These are phyloP conservation scores for Rhagonycha lutea DNA, from an alignment of 2,888 invertebrate species.

Conservation along the genomic window DNA sequence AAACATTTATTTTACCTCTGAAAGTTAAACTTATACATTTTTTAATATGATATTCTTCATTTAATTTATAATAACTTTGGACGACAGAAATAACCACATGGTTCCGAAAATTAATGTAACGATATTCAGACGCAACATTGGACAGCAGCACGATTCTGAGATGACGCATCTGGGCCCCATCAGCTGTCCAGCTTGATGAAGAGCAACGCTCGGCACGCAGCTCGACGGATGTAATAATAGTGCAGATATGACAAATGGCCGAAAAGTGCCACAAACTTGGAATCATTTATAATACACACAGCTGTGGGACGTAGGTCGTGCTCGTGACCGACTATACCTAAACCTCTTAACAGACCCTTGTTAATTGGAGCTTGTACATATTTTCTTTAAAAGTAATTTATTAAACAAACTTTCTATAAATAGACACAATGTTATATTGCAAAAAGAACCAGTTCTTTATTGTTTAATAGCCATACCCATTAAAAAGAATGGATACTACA, in stretches of 20 bases:
- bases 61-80: conserved; percentile 5
- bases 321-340: conserved; percentile 44
- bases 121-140: conserved; percentile 28
- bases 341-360: conserved; percentile 12
- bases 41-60: neutral
- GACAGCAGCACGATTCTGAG: conserved; percentile 22
- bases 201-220: conserved; percentile 45
- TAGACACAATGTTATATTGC: neutral
- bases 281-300: conserved; percentile 58
- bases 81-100: neutral
- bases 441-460: neutral
- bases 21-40: neutral
- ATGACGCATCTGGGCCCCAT: conserved; percentile 43
- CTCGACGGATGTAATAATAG: conserved; percentile 54
- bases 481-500: conserved; percentile 23
- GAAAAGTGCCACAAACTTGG: conserved; percentile 56
- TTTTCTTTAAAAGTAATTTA: neutral
- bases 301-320: conserved; percentile 51
- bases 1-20: neutral
- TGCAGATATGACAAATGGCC: conserved; percentile 57
- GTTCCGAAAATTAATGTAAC: conserved; percentile 28
- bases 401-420: neutral
- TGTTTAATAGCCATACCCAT: conserved; percentile 6
- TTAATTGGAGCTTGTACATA: neutral
- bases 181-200: conserved; percentile 47